Conservation (phyloP, 1,140 invertebrate genomes). For the Leptoteleia sp. region DNA sequence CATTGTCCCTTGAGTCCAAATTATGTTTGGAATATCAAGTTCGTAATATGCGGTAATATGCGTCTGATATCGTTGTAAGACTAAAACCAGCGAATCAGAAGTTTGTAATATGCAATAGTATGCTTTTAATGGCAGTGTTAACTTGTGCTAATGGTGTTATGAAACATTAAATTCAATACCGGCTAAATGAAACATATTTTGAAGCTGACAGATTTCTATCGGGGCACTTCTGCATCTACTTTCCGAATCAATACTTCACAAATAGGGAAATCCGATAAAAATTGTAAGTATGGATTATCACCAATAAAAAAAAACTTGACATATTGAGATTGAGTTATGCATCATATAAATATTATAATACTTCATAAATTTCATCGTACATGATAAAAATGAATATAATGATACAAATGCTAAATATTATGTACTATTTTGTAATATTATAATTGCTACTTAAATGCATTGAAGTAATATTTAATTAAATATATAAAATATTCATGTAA, state of each 20-base stretch:
- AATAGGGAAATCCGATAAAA: no score
- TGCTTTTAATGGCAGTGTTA: slow-evolving; percentile 33
- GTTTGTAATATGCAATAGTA: slow-evolving; percentile 41
- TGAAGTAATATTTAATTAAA: no score
- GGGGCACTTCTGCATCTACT: neutral
- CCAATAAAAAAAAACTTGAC: no score
- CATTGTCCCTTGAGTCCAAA: slow-evolving; percentile 20
- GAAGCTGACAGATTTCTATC: slow-evolving; percentile 3
- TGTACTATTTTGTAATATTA: no score
- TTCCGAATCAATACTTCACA: neutral
- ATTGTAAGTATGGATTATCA: no score
- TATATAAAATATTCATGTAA: no score
- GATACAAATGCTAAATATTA: no score
- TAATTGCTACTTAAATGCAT: no score
- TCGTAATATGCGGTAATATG: slow-evolving; percentile 39
- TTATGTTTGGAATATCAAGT: slow-evolving; percentile 29
- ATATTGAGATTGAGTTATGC: no score
- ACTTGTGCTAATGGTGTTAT: slow-evolving; percentile 30
- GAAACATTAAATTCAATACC: slow-evolving; percentile 22
- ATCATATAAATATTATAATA: no score
- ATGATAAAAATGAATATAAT: no score
- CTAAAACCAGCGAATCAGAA: slow-evolving; percentile 38
- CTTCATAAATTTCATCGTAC: no score
- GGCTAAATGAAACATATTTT: slow-evolving; percentile 25
- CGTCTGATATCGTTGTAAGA: slow-evolving; percentile 33